A percentile compares a stretch with the other conserved stretches of the same genome.
These are phyloP conservation scores for Drosophila quasianomalipes DNA, from an alignment of 2,888 invertebrate species.

Conservation along the genomic window DNA sequence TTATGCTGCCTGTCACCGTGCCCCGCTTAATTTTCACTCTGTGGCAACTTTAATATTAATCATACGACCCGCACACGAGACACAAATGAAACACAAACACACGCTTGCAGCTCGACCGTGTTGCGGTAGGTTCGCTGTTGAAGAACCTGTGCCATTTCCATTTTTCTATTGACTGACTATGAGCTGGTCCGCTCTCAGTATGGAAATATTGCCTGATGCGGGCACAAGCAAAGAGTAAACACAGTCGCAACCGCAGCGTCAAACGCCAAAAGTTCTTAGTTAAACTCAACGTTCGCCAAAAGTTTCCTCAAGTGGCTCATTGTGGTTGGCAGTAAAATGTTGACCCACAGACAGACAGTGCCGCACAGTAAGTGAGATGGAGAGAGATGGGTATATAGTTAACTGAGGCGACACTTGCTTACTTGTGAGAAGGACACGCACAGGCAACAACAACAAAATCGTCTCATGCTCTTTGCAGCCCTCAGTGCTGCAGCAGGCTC, in stretches of 20 bases:
- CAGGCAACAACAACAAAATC: constrained; percentile 6
- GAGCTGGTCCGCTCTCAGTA: constrained; percentile 12
- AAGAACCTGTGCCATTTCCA: constrained; percentile 18
- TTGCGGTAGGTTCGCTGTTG: constrained; percentile 46
- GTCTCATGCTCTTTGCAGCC: constrained; percentile 64
- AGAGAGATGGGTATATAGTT: constrained; percentile 34
- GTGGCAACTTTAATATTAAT: constrained; percentile 77
- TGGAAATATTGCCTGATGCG: constrained; percentile 1
- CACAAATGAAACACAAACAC: constrained; percentile 47
- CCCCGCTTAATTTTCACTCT: constrained; percentile 73
- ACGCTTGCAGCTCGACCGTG: constrained; percentile 23
- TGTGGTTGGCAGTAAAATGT: constrained; percentile 74
- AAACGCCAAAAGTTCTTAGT: constrained; percentile 80
- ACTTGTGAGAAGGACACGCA: constrained; percentile 63
- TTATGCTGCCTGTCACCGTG: constrained; percentile 63
- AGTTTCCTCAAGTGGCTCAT: constrained; percentile 77
- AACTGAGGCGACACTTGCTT: constrained; percentile 65
- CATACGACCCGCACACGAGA: constrained; percentile 70
- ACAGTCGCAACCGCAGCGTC: constrained; percentile 51
- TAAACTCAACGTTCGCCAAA: constrained; percentile 69
- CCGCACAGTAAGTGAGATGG: not conserved
- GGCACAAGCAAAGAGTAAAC: constrained; percentile 1
- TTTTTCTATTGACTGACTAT: constrained; percentile 48
- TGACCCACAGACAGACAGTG: constrained; percentile 59
- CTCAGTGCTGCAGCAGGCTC: constrained; percentile 49